Evolutionary conservation across 2,113 vertebrate species (phyloP).

Genomic region (Coryphaenoides rupestris): DNA sequence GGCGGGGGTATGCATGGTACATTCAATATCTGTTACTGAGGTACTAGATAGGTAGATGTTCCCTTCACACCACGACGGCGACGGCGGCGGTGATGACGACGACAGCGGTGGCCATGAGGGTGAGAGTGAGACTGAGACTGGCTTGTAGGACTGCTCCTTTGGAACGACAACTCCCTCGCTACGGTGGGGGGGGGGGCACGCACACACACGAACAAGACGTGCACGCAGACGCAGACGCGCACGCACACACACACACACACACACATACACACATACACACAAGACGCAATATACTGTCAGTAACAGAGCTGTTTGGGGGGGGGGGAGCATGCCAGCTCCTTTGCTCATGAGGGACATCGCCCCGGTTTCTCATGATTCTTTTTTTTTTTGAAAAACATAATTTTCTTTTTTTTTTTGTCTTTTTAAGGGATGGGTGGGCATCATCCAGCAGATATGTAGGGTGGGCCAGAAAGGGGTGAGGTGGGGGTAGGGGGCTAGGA

Average conservation of each 20-base stretch:
- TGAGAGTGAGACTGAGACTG: too few relatives aligned
- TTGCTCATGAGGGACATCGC: too few relatives aligned
- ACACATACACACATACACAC: background rate
- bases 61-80: constrained; percentile 71
- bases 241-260: background rate
- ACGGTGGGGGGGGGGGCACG: constrained; percentile 42
- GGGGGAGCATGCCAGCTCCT: too few relatives aligned
- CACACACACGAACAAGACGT: background rate
- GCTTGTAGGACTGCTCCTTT: constrained; percentile 65
- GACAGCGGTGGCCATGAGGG: too few relatives aligned
- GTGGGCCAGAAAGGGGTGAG: constrained; percentile 33
- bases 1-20: constrained; percentile 76
- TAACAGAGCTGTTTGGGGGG: too few relatives aligned
- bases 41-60: constrained; percentile 79
- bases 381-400: too few relatives aligned
- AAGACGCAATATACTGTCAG: constrained; percentile 35
- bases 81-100: constrained; percentile 67
- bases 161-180: constrained; percentile 66
- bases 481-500: constrained; percentile 21
- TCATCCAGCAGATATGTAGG: constrained; percentile 30
- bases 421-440: constrained; percentile 46
- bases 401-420: background rate
- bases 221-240: constrained; percentile 4
- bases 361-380: too few relatives aligned
- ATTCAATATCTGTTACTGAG: constrained; percentile 87